Percentiles rank a stretch among this genome's conserved stretches.
phyloP scores from a whole-genome alignment of 2,113 vertebrate genomes.

The Plectropomus leopardus region DNA sequence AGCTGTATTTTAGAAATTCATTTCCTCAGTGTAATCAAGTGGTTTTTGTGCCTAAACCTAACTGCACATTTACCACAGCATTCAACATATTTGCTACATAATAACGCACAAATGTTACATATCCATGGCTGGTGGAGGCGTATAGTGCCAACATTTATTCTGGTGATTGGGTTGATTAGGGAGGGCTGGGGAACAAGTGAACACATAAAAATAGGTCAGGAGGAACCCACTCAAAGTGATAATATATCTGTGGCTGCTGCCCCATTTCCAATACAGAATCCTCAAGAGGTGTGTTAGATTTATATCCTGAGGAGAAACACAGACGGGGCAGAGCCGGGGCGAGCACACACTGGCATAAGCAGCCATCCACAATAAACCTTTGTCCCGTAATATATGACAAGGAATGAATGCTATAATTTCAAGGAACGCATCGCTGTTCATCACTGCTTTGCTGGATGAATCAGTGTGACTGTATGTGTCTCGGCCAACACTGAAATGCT shows the following conservation, averaged over 20 bases:
- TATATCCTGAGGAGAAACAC: constrained; percentile 52
- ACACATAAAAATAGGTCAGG: constrained; percentile 58
- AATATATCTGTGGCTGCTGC: constrained; percentile 44
- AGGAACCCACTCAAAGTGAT: constrained; percentile 59
- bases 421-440: constrained; percentile 26
- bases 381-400: constrained; percentile 28
- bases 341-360: constrained; percentile 7
- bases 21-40: too few species aligned
- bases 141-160: background rate
- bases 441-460: constrained; percentile 33
- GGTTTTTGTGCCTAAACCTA: too few species aligned
- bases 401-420: constrained; percentile 25
- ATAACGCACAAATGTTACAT: too few species aligned
- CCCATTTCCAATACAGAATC: constrained; percentile 56
- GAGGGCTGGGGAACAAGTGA: constrained; percentile 5
- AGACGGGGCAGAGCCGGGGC: background rate
- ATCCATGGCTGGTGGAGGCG: too few species aligned
- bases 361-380: constrained; percentile 38
- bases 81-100: too few species aligned
- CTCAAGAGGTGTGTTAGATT: constrained; percentile 66
- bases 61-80: too few species aligned
- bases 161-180: background rate
- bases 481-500: constrained; percentile 29
- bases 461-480: background rate
- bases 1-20: too few species aligned